phyloP scores from a whole-genome alignment of 1,140 invertebrate species.

The Drosophila nannoptera region DNA sequence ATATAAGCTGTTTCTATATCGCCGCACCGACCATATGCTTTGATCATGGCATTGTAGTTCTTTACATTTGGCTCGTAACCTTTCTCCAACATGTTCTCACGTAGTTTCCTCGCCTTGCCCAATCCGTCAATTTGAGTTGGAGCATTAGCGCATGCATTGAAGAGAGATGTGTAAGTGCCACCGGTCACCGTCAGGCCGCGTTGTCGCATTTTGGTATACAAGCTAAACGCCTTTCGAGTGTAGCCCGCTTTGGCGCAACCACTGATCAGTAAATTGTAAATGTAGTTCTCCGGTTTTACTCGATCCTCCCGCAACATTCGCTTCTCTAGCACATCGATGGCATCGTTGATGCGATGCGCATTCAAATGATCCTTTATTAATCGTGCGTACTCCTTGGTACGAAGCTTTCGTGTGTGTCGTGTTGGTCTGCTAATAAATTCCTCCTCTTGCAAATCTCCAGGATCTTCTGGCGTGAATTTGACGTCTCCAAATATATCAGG shows the following conservation, averaged over 20 bases:
- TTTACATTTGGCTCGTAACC: constrained; percentile 85
- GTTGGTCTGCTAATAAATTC: constrained; percentile 80
- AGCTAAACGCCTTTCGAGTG: constrained; percentile 89
- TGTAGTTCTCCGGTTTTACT: constrained; percentile 87
- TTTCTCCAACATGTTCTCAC: constrained; percentile 85
- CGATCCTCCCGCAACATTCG: constrained; percentile 87
- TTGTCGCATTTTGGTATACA: constrained; percentile 91
- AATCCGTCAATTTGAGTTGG: constrained; percentile 84
- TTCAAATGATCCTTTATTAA: constrained; percentile 85
- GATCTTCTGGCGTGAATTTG: constrained; percentile 9
- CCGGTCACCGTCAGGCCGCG: constrained; percentile 83
- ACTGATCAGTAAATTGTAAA: constrained; percentile 89
- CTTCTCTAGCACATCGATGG: constrained; percentile 86
- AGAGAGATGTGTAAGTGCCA: constrained; percentile 89
- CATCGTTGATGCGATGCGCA: constrained; percentile 84
- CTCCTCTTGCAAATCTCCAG: constrained; percentile 81
- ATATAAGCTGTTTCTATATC: constrained; percentile 87
- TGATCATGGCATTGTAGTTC: constrained; percentile 93
- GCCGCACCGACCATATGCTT: constrained; percentile 91
- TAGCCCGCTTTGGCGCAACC: constrained; percentile 90
- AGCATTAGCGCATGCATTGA: constrained; percentile 92
- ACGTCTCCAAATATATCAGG: constrained; percentile 51
- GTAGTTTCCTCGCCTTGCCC: constrained; percentile 83
- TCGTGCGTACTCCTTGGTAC: constrained; percentile 83
- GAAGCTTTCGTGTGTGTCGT: constrained; percentile 79